Base-by-base conservation (phyloP, 2,888 invertebrate genomes). In the Luperina testacea region DNA sequence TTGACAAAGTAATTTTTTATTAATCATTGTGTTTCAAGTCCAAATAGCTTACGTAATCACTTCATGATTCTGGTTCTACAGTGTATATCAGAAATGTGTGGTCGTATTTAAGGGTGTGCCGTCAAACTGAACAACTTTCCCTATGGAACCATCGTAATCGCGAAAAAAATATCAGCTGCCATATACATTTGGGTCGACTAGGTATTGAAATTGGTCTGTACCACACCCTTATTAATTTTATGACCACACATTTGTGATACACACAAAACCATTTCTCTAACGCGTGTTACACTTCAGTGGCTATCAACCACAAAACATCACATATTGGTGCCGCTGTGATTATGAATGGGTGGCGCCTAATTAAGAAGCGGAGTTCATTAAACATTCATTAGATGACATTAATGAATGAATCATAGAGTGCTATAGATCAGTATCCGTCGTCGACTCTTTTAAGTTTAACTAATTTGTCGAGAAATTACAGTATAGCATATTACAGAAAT, bases 291-390 rank as follows among this genome's bases (percentile, higher is more conserved):
- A 42, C 85, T 24, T 70, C 45, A 78, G 71, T 88, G 78, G 13
- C 3, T 27, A 7, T 7, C 13, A 72, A 89, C 87, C 88, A 64
- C 74, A 77, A 42, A 57, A 65, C 75, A 67, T 78, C 77, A 89
- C 84, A 89, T 79, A 88, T 88, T 84, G 67, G 32, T 57, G 70
- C 77, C 64, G 81, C 84, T 65, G 65, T 67, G 48, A 86, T 89
- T 83, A 82, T 80, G 82, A 88, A 89, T 84, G 84, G 80, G 69
- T 53, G 69, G 80, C 80, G 84, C 73, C 61, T 82, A 81, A 89
- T 88, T 84, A 89, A 68, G 67, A 72, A 86, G 51, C 48, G 32
- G 77, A 67, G 81, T 63, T 86, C 72, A 79, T 85, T 88, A 88
- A 69, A 77, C 72, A 81, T 83, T 89, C 72, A 87, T 90, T 86